These are phyloP conservation scores for Spheniscus humboldti DNA, from an alignment of 2,797 vertebrate genomes.

Conservation along the genomic window DNA sequence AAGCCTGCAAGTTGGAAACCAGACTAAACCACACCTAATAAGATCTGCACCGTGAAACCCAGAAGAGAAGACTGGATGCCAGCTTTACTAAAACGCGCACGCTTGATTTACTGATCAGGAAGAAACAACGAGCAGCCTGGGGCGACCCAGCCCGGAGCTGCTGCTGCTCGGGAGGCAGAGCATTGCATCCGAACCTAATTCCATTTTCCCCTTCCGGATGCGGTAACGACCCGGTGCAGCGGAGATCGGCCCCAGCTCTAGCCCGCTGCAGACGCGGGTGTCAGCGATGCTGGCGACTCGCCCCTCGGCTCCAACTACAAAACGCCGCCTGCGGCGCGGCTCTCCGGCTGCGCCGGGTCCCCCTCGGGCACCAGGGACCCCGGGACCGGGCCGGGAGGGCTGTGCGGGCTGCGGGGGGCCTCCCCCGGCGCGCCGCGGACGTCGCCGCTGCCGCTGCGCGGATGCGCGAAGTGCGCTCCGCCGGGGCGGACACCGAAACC, in stretches of 20 bases:
- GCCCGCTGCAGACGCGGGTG: background rate
- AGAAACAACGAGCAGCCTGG: no score
- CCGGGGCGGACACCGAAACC: background rate
- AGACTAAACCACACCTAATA: fast-evolving
- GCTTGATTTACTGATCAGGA: no score
- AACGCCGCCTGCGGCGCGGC: background rate
- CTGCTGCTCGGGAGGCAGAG: background rate
- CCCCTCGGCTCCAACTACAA: no score
- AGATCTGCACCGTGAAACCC: background rate
- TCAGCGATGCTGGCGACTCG: background rate
- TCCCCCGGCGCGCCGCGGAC: no score
- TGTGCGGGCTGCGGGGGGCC: background rate
- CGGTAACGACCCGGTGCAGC: no score
- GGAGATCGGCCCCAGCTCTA: background rate
- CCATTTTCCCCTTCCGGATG: background rate
- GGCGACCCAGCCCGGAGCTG: background rate
- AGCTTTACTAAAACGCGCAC: fast-evolving
- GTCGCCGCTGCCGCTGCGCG: background rate
- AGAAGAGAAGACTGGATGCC: fast-evolving
- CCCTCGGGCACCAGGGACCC: background rate
- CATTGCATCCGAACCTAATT: fast-evolving
- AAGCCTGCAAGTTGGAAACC: no score
- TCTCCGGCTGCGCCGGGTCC: background rate
- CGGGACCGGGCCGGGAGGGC: background rate
- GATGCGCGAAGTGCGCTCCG: no score